These are phyloP conservation scores for Aldrovandia affinis DNA, from an alignment of 2,797 vertebrate species.

Conservation along the genomic window DNA sequence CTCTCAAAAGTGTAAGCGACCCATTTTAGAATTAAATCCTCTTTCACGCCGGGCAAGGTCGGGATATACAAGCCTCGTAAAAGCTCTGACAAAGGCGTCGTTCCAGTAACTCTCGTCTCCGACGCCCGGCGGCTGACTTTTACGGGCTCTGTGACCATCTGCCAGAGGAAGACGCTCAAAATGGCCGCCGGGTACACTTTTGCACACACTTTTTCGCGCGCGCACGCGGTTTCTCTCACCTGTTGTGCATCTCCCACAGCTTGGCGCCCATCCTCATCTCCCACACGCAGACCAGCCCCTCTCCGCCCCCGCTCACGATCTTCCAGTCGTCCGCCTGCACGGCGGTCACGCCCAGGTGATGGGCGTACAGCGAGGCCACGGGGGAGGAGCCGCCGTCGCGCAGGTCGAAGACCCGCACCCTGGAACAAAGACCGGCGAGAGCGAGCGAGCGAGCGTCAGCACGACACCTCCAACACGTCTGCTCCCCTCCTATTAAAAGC, in stretches of 20 bases:
- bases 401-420: constrained; percentile 88
- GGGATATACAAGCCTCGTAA: constrained; percentile 12
- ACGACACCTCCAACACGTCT: neutral
- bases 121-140: neutral
- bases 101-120: neutral
- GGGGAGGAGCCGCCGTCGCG: constrained; percentile 70
- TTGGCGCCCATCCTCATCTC: constrained; percentile 89
- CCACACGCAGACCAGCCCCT: constrained; percentile 92
- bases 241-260: constrained; percentile 95
- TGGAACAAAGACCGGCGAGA: constrained; percentile 47
- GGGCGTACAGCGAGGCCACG: constrained; percentile 80
- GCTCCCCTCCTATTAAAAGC: neutral
- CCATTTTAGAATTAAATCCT: neutral
- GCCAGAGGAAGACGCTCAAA: neutral
- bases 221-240: no score
- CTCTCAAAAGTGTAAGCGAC: neutral
- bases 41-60: neutral
- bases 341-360: constrained; percentile 86
- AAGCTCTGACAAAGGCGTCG: neutral
- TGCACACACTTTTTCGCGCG: no score
- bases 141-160: constrained; percentile 19
- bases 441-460: no score
- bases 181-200: no score
- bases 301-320: constrained; percentile 88
- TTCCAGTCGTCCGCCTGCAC: constrained; percentile 95